These are phyloP conservation scores for Apaloderma vittatum DNA, from an alignment of 2,113 vertebrate genomes.

Conservation along the genomic window DNA sequence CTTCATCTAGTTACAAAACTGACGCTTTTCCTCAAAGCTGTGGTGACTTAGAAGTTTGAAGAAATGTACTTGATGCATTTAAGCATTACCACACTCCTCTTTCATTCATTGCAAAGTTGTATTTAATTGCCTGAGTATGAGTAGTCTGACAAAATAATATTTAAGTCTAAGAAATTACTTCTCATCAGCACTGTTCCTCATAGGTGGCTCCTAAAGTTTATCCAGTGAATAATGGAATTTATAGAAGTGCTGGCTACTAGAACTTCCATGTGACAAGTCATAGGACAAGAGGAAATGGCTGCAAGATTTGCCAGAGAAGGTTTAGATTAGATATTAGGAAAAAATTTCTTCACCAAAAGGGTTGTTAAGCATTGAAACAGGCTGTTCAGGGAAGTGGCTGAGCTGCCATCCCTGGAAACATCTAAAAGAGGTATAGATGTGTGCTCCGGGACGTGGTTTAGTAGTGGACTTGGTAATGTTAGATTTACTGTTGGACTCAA, in stretches of 20 bases:
- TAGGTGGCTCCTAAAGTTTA: background rate
- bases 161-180: background rate
- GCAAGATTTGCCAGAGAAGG: too few species aligned
- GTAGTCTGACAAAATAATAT: background rate
- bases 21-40: background rate
- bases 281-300: too few species aligned
- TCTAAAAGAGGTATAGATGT: too few species aligned
- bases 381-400: background rate
- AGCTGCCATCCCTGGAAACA: background rate
- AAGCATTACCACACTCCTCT: background rate
- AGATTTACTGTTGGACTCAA: too few species aligned
- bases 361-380: background rate
- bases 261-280: background rate
- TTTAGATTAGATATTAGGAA: too few species aligned
- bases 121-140: background rate
- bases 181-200: background rate
- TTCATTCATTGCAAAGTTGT: background rate
- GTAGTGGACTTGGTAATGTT: too few species aligned
- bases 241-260: background rate
- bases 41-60: background rate
- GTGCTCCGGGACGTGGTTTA: background rate
- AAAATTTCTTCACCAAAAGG: too few species aligned
- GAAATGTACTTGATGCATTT: background rate
- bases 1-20: conserved; percentile 18
- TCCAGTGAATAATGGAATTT: background rate